Conservation (phyloP, 1,140 invertebrate species). For the Oedothorax gibbosus region DNA sequence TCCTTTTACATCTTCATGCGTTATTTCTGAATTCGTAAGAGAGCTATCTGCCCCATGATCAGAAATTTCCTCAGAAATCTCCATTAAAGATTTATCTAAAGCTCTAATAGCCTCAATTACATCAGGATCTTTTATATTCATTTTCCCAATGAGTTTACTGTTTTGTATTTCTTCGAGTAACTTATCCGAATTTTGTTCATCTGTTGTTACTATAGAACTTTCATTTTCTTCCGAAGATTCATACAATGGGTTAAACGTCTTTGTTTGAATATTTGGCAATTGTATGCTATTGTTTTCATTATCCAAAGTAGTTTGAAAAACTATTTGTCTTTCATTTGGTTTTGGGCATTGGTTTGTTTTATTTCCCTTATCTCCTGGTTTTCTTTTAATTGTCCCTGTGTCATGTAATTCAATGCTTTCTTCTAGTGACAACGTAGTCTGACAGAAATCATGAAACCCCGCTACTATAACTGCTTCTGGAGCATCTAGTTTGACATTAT, state of each 20-base stretch:
- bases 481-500: constrained; percentile 61
- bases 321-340: neutral
- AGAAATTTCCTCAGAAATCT: constrained; percentile 21
- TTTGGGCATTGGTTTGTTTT: constrained; percentile 2
- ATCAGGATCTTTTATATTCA: constrained; percentile 51
- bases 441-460: constrained; percentile 61
- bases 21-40: constrained; percentile 1
- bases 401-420: constrained; percentile 28
- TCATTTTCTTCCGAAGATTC: neutral
- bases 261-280: neutral
- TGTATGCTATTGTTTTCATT: constrained; percentile 12
- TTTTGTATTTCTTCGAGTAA: constrained; percentile 55
- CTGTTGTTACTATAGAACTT: neutral
- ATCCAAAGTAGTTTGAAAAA: neutral
- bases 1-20: neutral
- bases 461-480: constrained; percentile 56
- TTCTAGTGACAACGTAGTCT: constrained; percentile 60
- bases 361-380: neutral
- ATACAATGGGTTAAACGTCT: neutral
- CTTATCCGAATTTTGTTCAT: constrained; percentile 16
- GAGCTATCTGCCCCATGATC: neutral
- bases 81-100: constrained; percentile 52
- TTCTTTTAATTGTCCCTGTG: constrained; percentile 41
- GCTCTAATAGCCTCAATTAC: constrained; percentile 47
- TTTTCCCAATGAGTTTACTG: constrained; percentile 48